Evolutionary conservation across 2,888 invertebrate genomes (phyloP).

Genomic region (Yponomeuta cagnagella): DNA sequence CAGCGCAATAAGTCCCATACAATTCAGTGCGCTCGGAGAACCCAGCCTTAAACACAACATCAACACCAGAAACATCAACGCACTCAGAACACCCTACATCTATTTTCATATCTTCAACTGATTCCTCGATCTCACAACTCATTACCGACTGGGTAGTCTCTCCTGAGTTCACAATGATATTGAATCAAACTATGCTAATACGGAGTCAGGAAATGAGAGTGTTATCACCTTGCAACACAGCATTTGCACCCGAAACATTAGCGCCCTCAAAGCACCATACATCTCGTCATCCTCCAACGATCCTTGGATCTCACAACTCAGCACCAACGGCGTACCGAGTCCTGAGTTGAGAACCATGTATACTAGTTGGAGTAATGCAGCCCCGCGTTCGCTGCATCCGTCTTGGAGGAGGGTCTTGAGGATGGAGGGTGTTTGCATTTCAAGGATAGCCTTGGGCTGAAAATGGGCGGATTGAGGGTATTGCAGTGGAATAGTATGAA

Average conservation of each 20-base stretch:
- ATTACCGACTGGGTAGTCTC: not conserved
- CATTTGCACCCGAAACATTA: slow-evolving; percentile 65
- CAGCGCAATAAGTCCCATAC: too few relatives aligned
- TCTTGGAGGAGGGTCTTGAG: slow-evolving; percentile 49
- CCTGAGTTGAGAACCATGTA: slow-evolving; percentile 50
- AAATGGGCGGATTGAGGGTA: slow-evolving; percentile 17
- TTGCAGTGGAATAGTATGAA: too few relatives aligned
- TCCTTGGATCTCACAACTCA: slow-evolving; percentile 35
- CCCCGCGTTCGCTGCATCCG: slow-evolving; percentile 45
- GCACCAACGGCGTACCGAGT: slow-evolving; percentile 40
- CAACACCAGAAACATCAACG: not conserved
- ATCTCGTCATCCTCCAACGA: slow-evolving; percentile 31
- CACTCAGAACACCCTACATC: not conserved
- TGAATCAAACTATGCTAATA: not conserved
- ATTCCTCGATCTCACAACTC: not conserved
- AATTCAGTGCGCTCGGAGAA: too few relatives aligned
- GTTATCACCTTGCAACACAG: slow-evolving; percentile 49
- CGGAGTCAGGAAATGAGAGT: not conserved
- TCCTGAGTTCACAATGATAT: not conserved
- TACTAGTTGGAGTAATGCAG: slow-evolving; percentile 49
- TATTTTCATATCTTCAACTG: not conserved
- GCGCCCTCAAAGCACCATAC: slow-evolving; percentile 47
- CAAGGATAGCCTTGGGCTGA: slow-evolving; percentile 51
- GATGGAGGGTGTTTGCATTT: slow-evolving; percentile 50
- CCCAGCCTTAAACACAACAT: too few relatives aligned